These are phyloP conservation scores for Ellobius talpinus DNA, from an alignment of 2,113 vertebrate genomes.

Conservation along the genomic window DNA sequence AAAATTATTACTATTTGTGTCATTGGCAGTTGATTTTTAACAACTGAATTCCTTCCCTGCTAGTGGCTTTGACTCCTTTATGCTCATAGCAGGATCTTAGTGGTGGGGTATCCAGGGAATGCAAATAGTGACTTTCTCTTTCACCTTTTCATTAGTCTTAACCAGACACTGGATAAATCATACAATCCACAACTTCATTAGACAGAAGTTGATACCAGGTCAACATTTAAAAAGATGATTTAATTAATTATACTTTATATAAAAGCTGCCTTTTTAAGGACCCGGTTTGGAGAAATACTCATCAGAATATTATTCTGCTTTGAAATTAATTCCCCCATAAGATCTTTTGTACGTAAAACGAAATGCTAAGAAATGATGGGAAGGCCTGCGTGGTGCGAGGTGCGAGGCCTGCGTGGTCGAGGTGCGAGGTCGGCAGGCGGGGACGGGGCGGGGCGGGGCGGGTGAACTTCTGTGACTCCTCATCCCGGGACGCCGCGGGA, in stretches of 20 bases:
- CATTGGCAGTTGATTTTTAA: neutral
- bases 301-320: neutral
- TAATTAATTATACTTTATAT: slow-evolving; percentile 9
- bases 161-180: neutral
- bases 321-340: slow-evolving; percentile 8
- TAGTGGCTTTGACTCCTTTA: neutral
- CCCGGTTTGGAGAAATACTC: neutral
- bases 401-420: too few relatives aligned
- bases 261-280: slow-evolving; percentile 35
- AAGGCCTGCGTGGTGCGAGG: too few relatives aligned
- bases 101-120: neutral
- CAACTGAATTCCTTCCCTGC: neutral
- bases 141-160: neutral
- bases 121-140: neutral
- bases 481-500: too few relatives aligned
- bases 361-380: neutral
- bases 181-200: neutral
- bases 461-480: too few relatives aligned
- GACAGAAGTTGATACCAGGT: neutral
- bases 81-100: neutral
- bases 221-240: slow-evolving; percentile 28
- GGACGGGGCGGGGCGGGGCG: too few relatives aligned
- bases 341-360: slow-evolving; percentile 10
- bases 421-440: too few relatives aligned
- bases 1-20: neutral